Evolutionary conservation across 2,888 invertebrate species (phyloP).

Genomic region (Zele albiditarsus): DNA sequence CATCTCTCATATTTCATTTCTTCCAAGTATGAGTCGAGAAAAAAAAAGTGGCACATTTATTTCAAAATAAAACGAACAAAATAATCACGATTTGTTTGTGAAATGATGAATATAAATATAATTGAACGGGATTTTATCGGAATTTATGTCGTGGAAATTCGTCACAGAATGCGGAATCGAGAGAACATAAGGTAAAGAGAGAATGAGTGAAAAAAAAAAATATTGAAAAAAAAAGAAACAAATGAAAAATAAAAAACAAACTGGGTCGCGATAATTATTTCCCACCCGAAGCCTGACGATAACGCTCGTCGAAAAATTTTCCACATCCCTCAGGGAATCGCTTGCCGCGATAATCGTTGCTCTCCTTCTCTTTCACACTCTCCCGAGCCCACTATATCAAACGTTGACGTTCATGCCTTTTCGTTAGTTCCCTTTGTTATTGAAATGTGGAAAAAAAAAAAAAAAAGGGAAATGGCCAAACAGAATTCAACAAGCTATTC

Average conservation of each 20-base stretch:
- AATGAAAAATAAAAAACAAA: slow-evolving; percentile 27
- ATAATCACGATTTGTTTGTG: not conserved
- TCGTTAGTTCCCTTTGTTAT: not conserved
- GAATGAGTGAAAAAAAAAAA: not conserved
- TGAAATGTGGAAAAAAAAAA: not conserved
- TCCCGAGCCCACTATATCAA: not conserved
- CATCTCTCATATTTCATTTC: not conserved
- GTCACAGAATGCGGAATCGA: not conserved
- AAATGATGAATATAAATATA: not conserved
- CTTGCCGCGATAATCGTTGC: slow-evolving; percentile 17
- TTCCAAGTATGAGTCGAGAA: not conserved
- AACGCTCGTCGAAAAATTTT: slow-evolving; percentile 29
- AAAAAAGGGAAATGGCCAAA: not conserved
- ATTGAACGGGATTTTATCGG: not conserved
- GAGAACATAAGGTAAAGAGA: not conserved
- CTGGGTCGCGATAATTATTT: slow-evolving; percentile 44
- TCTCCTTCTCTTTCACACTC: slow-evolving; percentile 1
- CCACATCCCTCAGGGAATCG: slow-evolving; percentile 6
- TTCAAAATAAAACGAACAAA: not conserved
- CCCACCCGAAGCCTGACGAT: slow-evolving; percentile 18
- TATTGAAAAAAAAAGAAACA: slow-evolving; percentile 13
- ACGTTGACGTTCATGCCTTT: not conserved
- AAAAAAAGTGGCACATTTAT: not conserved
- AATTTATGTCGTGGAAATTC: not conserved
- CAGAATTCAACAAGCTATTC: not conserved